A percentile compares a stretch with the other conserved stretches of the same genome.
Conservation (phyloP, 1,140 invertebrate genomes). For the Plectrocnemia conspersa region DNA sequence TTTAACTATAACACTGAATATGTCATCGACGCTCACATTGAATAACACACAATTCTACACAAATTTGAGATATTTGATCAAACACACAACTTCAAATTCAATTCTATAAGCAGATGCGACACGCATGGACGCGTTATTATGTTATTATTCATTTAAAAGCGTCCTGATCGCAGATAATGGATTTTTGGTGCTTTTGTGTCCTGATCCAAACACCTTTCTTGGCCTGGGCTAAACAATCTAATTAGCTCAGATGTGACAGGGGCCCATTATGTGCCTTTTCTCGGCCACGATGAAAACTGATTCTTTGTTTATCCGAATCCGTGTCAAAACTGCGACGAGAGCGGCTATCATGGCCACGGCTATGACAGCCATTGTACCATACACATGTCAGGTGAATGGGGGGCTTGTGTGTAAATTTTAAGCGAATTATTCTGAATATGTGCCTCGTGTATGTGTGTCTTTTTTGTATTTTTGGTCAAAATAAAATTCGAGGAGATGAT, state of each 20-base stretch:
- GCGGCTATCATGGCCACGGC: neutral
- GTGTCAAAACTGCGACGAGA: neutral
- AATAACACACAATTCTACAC: no score
- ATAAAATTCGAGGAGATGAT: no score
- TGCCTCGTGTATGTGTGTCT: no score
- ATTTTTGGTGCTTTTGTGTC: constrained; percentile 12
- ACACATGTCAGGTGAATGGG: neutral
- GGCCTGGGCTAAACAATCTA: constrained; percentile 25
- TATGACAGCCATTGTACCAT: constrained; percentile 1
- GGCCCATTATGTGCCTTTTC: constrained; percentile 2
- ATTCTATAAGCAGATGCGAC: constrained; percentile 13
- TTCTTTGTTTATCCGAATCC: constrained; percentile 21
- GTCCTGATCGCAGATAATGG: constrained; percentile 3
- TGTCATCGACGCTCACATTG: no score
- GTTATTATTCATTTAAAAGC: constrained; percentile 26
- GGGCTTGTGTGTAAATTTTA: no score
- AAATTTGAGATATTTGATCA: no score
- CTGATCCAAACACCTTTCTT: constrained; percentile 24
- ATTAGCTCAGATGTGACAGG: constrained; percentile 28
- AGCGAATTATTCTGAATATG: no score
- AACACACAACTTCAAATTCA: no score
- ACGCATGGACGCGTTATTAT: constrained; percentile 28
- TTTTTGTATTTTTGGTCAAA: no score
- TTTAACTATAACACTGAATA: no score
- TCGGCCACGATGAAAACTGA: constrained; percentile 5